Evolutionary conservation across 2,888 invertebrate species (phyloP), one percentile per base, ranked within the genome.

Genomic region (Meteorus cinctellus): DNA sequence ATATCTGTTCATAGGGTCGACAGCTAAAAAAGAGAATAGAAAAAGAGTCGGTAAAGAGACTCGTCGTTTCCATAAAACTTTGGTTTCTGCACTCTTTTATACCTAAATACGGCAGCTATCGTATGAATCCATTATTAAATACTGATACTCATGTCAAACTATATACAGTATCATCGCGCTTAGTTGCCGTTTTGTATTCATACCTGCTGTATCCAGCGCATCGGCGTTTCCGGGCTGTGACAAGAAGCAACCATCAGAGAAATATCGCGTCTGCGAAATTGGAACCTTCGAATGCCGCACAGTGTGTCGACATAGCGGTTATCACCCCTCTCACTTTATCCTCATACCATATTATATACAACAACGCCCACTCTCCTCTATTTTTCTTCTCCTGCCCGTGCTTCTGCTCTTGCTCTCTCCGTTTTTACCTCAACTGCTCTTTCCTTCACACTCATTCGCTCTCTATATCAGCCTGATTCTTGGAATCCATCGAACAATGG

Each of bases 191-290:
- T 62, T 34, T 51, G 41, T 29, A 62, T 36, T 6, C 31, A 48
- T 74, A 71, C 19, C 29, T 68, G 65, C 63, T 36, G 27, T 48
- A 62, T 72, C 51, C 66, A 62, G 67, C 60, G 45, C 71, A 72
- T 41, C 68, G 59, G 75, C 66, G 76, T 79, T 76, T 76, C 73
- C 75, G 73, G 75, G 68, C 77, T 71, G 55, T 66, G 63, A 77
- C 73, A 74, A 66, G 77, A 78, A 79, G 76, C 79, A 80, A 76
- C 74, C 77, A 45, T 75, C 48, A 48, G 71, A 72, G 70, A 72
- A 48, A 77, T 73, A 29, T 79, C 75, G 80, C 78, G 82, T 84
- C 79, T 81, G 83, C 82, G 84, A 84, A 83, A 85, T 84, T 82
- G 72, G 84, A 85, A 73, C 69, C 81, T 74, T 69, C 72, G 77